Evolutionary conservation across 2,113 vertebrate species (phyloP).

Genomic region (Sander lucioperca): DNA sequence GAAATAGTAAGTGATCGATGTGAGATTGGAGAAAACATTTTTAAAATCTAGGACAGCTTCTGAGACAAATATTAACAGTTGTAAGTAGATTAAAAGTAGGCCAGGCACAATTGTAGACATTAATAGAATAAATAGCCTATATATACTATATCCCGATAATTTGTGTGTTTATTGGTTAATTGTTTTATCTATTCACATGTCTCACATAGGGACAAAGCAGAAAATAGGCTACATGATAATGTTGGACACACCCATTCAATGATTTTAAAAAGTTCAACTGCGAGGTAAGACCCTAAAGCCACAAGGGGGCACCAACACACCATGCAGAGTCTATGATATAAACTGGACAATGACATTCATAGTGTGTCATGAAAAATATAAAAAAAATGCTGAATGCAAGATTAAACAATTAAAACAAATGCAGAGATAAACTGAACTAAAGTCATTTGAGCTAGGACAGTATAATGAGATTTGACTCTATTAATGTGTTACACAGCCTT

Average conservation of each 20-base stretch:
- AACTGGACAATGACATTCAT: neutral
- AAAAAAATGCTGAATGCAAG: neutral
- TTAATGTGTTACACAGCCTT: neutral
- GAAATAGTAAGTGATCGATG: neutral
- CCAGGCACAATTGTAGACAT: neutral
- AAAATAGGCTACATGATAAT: neutral
- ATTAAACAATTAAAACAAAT: neutral
- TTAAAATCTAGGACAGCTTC: neutral
- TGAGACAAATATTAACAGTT: neutral
- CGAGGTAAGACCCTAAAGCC: neutral
- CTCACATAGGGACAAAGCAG: neutral
- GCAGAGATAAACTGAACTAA: neutral
- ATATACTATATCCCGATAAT: too few species aligned
- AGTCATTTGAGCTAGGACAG: neutral
- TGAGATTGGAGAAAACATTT: too few species aligned
- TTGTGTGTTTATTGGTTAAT: neutral
- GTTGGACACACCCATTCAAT: neutral
- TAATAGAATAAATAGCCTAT: neutral
- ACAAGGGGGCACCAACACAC: constrained; percentile 59
- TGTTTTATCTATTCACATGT: neutral
- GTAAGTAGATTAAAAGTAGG: neutral
- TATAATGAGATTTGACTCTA: neutral
- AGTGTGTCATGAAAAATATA: neutral
- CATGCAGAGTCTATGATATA: neutral
- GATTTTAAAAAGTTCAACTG: constrained; percentile 8